Evolutionary conservation across 2,797 vertebrate species (phyloP).

Genomic region (Pantherophis vulpinus): DNA sequence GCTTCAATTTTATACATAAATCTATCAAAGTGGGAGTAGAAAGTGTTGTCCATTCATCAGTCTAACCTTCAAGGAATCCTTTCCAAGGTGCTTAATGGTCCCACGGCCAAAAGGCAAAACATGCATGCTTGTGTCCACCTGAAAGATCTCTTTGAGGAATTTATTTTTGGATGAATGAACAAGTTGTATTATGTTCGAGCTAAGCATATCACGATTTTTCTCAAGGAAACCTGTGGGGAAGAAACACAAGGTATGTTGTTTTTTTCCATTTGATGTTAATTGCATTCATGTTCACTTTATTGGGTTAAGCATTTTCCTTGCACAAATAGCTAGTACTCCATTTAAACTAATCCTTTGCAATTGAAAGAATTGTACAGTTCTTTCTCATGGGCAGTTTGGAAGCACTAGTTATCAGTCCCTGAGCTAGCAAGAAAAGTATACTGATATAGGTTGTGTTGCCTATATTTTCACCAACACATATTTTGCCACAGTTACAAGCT

Average conservation of each 20-base stretch:
- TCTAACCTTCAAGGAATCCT: conserved; percentile 72
- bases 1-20: background rate
- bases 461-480: background rate
- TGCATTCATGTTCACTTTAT: background rate
- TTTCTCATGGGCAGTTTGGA: background rate
- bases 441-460: background rate
- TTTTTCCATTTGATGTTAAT: conserved; percentile 9
- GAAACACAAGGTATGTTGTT: conserved; percentile 33
- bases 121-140: conserved; percentile 56
- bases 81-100: conserved; percentile 60
- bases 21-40: background rate
- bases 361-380: background rate
- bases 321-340: background rate
- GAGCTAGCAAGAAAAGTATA: background rate
- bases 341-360: conserved; percentile 43
- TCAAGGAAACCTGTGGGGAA: conserved; percentile 86
- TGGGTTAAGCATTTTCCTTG: background rate
- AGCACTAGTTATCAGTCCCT: background rate
- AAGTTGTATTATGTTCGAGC: conserved; percentile 81
- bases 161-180: conserved; percentile 86
- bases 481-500: background rate
- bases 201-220: conserved; percentile 92
- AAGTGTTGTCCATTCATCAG: background rate
- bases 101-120: conserved; percentile 57
- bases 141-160: conserved; percentile 85